Conservation (phyloP, 2,888 invertebrate genomes). For the Philonicus albiceps region DNA sequence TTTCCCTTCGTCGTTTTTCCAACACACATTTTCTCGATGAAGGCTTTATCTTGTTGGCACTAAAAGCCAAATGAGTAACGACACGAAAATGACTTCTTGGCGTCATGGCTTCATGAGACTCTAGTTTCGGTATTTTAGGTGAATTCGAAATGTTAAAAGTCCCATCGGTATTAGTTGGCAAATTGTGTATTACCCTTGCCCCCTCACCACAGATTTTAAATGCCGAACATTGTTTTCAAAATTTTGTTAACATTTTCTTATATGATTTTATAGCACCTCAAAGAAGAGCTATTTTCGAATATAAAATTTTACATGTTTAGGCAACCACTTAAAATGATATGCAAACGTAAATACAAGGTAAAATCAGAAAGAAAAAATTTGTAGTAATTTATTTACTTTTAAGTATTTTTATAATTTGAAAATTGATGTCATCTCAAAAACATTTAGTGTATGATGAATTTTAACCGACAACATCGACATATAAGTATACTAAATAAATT, state of each 20-base stretch:
- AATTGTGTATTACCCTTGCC: slow-evolving; percentile 9
- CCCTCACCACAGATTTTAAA: background rate
- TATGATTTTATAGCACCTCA: background rate
- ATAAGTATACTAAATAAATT: too few relatives aligned
- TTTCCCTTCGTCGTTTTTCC: slow-evolving; percentile 27
- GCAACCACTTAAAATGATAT: background rate
- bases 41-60: slow-evolving; percentile 40
- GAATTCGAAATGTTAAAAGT: slow-evolving; percentile 43
- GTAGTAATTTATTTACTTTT: too few relatives aligned
- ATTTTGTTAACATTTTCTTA: background rate
- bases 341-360: background rate
- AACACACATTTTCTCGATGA: slow-evolving; percentile 21
- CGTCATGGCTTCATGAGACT: slow-evolving; percentile 34
- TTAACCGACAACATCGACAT: too few relatives aligned
- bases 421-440: too few relatives aligned
- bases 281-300: background rate
- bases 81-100: slow-evolving; percentile 41
- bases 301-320: background rate
- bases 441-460: too few relatives aligned
- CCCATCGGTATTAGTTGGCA: slow-evolving; percentile 33
- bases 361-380: background rate
- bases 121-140: slow-evolving; percentile 43
- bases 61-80: slow-evolving; percentile 33
- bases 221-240: background rate
- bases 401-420: too few relatives aligned